These are phyloP conservation scores for Montipora efflorescens DNA, from an alignment of 64 coral and sea anemone genomes.

Conservation along the genomic window DNA sequence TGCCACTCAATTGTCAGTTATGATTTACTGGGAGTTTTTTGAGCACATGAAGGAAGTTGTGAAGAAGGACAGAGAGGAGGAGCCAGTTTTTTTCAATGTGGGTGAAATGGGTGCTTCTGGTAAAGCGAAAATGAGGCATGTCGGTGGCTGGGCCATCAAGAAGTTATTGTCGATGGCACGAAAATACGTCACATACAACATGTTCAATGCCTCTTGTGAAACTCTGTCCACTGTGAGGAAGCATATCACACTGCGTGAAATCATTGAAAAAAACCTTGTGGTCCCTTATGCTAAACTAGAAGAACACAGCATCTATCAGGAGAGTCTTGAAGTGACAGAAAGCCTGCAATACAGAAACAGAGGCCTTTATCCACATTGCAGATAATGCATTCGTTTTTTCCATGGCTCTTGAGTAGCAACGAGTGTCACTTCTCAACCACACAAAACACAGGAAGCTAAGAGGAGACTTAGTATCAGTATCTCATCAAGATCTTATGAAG, in stretches of 20 bases:
- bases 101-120: too few species aligned
- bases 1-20: too few species aligned
- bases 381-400: slow-evolving; percentile 16
- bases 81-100: too few species aligned
- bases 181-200: slow-evolving; percentile 21
- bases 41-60: too few species aligned
- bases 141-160: slow-evolving; percentile 62
- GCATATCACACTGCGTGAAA: neutral
- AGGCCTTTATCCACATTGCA: slow-evolving; percentile 39
- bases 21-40: too few species aligned
- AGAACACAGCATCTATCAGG: slow-evolving; percentile 2
- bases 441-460: neutral
- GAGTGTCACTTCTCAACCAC: slow-evolving; percentile 6
- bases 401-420: slow-evolving; percentile 2
- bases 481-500: neutral
- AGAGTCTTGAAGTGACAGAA: slow-evolving; percentile 52
- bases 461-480: neutral
- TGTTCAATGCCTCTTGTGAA: slow-evolving; percentile 22
- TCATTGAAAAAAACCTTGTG: slow-evolving; percentile 47
- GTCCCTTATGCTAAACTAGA: neutral
- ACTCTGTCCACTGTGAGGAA: slow-evolving; percentile 26
- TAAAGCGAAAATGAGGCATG: neutral
- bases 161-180: slow-evolving; percentile 35
- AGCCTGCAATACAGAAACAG: slow-evolving; percentile 42
- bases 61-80: too few species aligned